These are phyloP conservation scores for Melanargia galathea DNA, from an alignment of 2,888 invertebrate species.

Conservation along the genomic window DNA sequence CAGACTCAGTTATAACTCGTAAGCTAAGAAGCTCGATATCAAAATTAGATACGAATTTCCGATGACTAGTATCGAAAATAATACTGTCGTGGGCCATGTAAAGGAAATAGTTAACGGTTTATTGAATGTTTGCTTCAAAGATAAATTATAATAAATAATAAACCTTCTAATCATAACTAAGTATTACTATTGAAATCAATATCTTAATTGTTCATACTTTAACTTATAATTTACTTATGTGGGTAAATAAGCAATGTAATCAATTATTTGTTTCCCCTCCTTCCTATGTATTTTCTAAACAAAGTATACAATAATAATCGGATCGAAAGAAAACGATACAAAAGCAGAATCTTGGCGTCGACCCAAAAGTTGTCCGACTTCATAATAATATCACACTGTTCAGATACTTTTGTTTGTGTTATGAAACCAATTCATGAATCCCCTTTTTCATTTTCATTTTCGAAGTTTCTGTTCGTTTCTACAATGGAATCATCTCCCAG, in stretches of 20 bases:
- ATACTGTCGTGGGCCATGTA: not conserved
- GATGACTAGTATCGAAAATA: not conserved
- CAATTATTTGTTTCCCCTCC: not conserved
- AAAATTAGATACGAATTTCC: not conserved
- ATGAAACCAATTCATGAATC: constrained; percentile 7
- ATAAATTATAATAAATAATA: not conserved
- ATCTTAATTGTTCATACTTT: no score
- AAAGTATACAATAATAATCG: constrained; percentile 11
- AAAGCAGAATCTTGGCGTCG: constrained; percentile 21
- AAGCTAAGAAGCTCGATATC: not conserved
- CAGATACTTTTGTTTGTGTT: constrained; percentile 18
- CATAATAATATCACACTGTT: constrained; percentile 21
- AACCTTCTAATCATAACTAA: not conserved
- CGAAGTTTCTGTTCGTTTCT: not conserved
- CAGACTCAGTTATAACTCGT: no score
- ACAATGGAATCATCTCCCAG: not conserved
- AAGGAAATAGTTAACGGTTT: not conserved
- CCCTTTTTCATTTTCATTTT: constrained; percentile 7
- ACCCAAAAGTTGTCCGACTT: constrained; percentile 23
- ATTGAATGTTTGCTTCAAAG: not conserved
- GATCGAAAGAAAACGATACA: constrained; percentile 20
- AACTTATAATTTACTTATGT: no score
- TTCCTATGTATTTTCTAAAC: not conserved
- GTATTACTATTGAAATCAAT: not conserved
- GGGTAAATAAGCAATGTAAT: not conserved